phyloP scores from a whole-genome alignment of 2,888 invertebrate species.

The Drosophila nigricruria region DNA sequence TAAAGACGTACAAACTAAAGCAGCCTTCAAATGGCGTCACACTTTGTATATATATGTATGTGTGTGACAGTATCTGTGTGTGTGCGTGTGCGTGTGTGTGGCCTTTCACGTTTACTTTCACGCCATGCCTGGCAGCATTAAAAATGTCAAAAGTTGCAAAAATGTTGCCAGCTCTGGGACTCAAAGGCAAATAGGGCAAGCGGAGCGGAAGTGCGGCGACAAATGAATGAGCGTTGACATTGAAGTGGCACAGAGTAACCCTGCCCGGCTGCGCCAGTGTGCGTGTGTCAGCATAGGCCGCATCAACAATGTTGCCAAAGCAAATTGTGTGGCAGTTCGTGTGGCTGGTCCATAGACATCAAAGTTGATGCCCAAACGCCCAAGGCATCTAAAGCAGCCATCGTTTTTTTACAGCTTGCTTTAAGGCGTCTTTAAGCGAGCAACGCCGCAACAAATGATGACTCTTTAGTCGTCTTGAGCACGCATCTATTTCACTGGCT shows the following conservation, averaged over 20 bases:
- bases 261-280: neutral
- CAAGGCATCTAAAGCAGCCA: constrained; percentile 17
- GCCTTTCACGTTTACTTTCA: constrained; percentile 62
- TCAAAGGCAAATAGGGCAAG: constrained; percentile 51
- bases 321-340: constrained; percentile 74
- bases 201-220: constrained; percentile 47
- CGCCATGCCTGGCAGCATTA: constrained; percentile 79
- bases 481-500: constrained; percentile 48
- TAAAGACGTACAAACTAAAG: constrained; percentile 80
- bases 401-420: constrained; percentile 48
- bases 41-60: constrained; percentile 19
- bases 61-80: constrained; percentile 18
- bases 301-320: constrained; percentile 76
- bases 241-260: constrained; percentile 57
- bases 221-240: constrained; percentile 78
- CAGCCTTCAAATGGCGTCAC: constrained; percentile 50
- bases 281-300: constrained; percentile 53
- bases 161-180: constrained; percentile 67
- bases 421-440: constrained; percentile 65
- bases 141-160: constrained; percentile 81
- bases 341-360: constrained; percentile 66
- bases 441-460: constrained; percentile 56
- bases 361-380: constrained; percentile 54
- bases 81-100: constrained; percentile 26
- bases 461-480: constrained; percentile 24